phyloP scores from a whole-genome alignment of 2,888 invertebrate species.

The Choreutis nemorana region DNA sequence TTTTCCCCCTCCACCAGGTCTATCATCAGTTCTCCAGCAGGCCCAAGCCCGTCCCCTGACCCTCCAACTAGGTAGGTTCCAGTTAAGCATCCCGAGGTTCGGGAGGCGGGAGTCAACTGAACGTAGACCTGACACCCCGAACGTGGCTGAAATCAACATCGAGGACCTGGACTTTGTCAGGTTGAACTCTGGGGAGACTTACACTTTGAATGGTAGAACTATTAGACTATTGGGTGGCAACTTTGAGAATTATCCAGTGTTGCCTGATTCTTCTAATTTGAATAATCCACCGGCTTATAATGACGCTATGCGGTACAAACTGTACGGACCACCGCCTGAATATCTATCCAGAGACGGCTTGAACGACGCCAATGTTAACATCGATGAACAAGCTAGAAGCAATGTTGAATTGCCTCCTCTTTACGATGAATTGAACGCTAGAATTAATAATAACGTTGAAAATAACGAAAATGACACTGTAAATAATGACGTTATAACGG shows the following conservation, averaged over 20 bases:
- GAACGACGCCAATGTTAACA: constrained; percentile 13
- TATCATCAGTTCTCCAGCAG: no score
- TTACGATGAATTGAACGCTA: constrained; percentile 33
- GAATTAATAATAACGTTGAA: constrained; percentile 8
- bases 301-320: constrained; percentile 44
- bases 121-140: constrained; percentile 43
- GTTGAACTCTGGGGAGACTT: constrained; percentile 39
- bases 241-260: constrained; percentile 38
- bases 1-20: no score
- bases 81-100: constrained; percentile 37
- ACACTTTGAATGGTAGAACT: constrained; percentile 50
- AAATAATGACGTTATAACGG: not conserved
- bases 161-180: constrained; percentile 41
- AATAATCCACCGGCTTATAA: constrained; percentile 54
- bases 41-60: constrained; percentile 38
- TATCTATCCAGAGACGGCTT: constrained; percentile 21
- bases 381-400: constrained; percentile 32
- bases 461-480: constrained; percentile 9
- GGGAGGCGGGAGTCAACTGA: constrained; percentile 18
- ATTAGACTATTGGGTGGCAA: constrained; percentile 45
- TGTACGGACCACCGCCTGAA: constrained; percentile 53
- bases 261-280: constrained; percentile 17
- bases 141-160: constrained; percentile 40
- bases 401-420: constrained; percentile 50
- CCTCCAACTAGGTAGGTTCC: constrained; percentile 41